A percentile compares a stretch with the other conserved stretches of the same genome.
Evolutionary conservation across 2,797 vertebrate genomes (phyloP).

Genomic region (Oreortyx pictus): DNA sequence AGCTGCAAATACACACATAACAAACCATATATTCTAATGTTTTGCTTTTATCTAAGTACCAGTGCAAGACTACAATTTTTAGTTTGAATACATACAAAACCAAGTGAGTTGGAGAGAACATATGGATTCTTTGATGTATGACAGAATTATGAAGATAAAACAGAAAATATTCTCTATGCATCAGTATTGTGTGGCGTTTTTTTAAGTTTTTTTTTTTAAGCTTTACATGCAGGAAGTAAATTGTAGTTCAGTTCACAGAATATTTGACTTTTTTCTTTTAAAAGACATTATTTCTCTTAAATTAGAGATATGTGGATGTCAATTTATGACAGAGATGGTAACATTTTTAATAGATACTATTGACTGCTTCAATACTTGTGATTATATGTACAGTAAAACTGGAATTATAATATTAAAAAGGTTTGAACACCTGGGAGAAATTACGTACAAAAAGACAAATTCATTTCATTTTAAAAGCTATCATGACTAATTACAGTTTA

Average conservation of each 20-base stretch:
- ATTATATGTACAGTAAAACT: not conserved
- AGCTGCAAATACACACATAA: not conserved
- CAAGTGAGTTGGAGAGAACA: not conserved
- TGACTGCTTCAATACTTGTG: not conserved
- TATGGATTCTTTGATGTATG: not conserved
- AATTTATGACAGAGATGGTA: not conserved
- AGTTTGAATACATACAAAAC: not conserved
- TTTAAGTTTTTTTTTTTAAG: not conserved
- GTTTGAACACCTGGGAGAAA: not conserved
- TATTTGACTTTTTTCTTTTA: not conserved
- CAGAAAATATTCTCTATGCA: not conserved
- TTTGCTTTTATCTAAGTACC: not conserved
- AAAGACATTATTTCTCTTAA: not conserved
- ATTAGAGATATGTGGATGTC: not conserved
- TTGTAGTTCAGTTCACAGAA: not conserved
- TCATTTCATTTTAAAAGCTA: slow-evolving; percentile 4
- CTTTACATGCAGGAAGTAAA: not conserved
- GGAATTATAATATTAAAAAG: not conserved
- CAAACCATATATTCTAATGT: not conserved
- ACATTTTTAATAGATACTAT: not conserved
- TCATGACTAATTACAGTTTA: not conserved
- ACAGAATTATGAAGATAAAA: not conserved
- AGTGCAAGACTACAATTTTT: not conserved
- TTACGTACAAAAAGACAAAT: not conserved
- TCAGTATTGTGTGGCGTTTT: not conserved